phyloP scores from a whole-genome alignment of 2,888 invertebrate species.

The Lathronympha strigana region DNA sequence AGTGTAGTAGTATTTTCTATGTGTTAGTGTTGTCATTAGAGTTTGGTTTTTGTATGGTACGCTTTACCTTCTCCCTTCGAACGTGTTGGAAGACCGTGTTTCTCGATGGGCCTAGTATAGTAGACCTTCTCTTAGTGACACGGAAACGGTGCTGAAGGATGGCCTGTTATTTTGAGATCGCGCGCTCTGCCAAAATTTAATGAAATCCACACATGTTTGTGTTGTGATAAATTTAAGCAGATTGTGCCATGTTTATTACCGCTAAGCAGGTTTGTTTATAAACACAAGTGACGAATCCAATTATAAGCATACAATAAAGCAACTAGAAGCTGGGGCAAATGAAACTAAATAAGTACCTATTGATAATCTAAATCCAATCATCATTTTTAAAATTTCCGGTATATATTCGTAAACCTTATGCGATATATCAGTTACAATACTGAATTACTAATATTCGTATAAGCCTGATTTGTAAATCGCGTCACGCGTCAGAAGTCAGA shows the following conservation, averaged over 20 bases:
- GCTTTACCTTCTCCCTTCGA: no score
- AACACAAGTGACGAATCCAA: not conserved
- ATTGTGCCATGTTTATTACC: not conserved
- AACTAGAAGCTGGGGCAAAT: not conserved
- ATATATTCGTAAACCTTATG: not conserved
- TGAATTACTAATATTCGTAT: not conserved
- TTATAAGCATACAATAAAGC: not conserved
- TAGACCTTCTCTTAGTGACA: slow-evolving; percentile 24
- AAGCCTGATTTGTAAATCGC: no score
- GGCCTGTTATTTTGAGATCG: slow-evolving; percentile 33
- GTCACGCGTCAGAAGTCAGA: not conserved
- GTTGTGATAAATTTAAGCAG: slow-evolving; percentile 16
- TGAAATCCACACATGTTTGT: slow-evolving; percentile 16
- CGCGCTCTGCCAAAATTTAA: slow-evolving; percentile 32
- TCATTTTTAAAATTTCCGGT: not conserved
- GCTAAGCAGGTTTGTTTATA: not conserved
- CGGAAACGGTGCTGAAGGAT: slow-evolving; percentile 25
- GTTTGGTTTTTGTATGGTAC: no score
- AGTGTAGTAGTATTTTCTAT: no score
- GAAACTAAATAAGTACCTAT: not conserved
- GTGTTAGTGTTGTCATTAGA: no score
- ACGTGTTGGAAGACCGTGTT: no score
- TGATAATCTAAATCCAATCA: not conserved
- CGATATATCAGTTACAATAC: no score
- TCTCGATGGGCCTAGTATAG: no score